A percentile compares a stretch with the other conserved stretches of the same genome.
Conservation (phyloP, 1,140 invertebrate genomes). For the Eubasilissa regina region DNA sequence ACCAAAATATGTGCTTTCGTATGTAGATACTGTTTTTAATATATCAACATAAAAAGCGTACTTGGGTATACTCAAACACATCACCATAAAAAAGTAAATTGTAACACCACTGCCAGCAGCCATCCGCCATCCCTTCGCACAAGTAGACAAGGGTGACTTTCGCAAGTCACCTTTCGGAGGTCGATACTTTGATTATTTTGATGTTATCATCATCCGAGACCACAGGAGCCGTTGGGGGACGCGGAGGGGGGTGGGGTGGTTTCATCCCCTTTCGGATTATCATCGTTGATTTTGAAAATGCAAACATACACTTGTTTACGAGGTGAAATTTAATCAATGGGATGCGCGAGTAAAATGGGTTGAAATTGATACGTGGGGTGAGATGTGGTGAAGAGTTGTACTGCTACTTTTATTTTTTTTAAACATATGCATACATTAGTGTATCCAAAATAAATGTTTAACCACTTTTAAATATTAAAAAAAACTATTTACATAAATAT, state of each 20-base stretch:
- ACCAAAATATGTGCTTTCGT: no score
- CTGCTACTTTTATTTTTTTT: neutral
- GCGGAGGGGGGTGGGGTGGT: conserved; percentile 23
- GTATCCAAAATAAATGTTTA: no score
- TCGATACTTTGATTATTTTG: conserved; percentile 61
- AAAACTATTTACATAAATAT: no score
- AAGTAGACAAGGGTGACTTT: conserved; percentile 46
- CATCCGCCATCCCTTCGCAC: neutral
- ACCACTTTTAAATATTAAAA: no score
- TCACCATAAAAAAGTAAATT: neutral
- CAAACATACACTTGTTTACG: conserved; percentile 39
- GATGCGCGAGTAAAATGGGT: conserved; percentile 16
- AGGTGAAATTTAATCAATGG: conserved; percentile 39
- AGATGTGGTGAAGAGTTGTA: neutral
- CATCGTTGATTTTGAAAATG: conserved; percentile 43
- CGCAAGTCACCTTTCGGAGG: conserved; percentile 58
- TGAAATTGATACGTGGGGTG: conserved; percentile 32
- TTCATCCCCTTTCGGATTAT: conserved; percentile 44
- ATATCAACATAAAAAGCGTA: no score
- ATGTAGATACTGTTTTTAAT: no score
- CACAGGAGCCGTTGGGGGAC: conserved; percentile 9
- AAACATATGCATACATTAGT: neutral
- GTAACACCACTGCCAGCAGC: conserved; percentile 2
- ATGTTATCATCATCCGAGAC: conserved; percentile 59
- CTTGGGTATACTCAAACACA: neutral